These are phyloP conservation scores for Netelia virgata DNA, from an alignment of 2,888 invertebrate genomes.

Conservation along the genomic window DNA sequence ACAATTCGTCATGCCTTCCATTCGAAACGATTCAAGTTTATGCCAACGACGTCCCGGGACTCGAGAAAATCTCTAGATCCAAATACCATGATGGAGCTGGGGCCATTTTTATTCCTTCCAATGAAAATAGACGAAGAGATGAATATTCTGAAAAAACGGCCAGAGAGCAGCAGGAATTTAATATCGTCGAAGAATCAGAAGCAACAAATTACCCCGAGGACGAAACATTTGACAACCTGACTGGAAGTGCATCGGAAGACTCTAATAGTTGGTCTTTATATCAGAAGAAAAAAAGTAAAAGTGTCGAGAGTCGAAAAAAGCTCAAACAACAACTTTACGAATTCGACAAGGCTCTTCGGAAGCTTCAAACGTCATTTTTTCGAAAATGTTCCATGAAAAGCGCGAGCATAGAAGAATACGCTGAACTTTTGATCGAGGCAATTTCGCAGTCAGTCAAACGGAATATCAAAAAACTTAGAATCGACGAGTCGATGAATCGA, in stretches of 20 bases:
- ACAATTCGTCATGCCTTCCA: background rate
- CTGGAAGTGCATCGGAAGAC: slow-evolving; percentile 31
- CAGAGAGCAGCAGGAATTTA: slow-evolving; percentile 21
- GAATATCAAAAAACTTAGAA: slow-evolving; percentile 60
- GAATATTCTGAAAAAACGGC: background rate
- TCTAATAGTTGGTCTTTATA: background rate
- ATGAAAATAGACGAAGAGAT: background rate
- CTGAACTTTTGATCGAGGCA: slow-evolving; percentile 57
- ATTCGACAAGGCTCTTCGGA: slow-evolving; percentile 61
- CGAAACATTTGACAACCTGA: slow-evolving; percentile 35
- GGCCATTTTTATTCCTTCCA: background rate
- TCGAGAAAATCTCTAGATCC: slow-evolving; percentile 9
- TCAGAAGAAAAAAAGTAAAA: background rate
- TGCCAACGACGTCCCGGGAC: slow-evolving; percentile 7
- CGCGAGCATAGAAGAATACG: slow-evolving; percentile 41
- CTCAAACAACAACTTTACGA: slow-evolving; percentile 57
- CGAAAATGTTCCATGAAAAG: slow-evolving; percentile 27
- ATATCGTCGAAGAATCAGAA: slow-evolving; percentile 51
- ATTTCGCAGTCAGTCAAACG: slow-evolving; percentile 64
- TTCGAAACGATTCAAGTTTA: slow-evolving; percentile 55
- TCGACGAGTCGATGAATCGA: background rate
- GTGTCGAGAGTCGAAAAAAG: slow-evolving; percentile 21
- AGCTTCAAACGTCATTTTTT: slow-evolving; percentile 44
- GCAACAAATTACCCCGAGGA: slow-evolving; percentile 59
- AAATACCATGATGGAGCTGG: slow-evolving; percentile 29